Evolutionary conservation across 1,140 invertebrate genomes (phyloP).

Genomic region (Drosophila cardini): DNA sequence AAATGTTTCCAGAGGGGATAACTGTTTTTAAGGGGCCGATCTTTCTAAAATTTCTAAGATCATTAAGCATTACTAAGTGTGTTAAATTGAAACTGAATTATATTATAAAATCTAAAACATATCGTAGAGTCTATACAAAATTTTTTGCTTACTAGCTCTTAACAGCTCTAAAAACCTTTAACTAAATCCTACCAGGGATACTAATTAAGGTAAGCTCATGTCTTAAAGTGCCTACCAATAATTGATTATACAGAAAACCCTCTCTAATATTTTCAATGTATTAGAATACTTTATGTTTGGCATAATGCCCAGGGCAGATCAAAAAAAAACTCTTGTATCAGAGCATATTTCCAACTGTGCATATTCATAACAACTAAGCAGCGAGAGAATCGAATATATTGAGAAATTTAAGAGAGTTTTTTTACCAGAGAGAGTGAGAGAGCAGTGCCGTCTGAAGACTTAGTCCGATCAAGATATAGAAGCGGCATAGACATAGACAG

Average conservation of each 20-base stretch:
- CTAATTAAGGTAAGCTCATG: background rate
- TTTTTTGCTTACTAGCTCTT: too few relatives aligned
- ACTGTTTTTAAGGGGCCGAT: too few relatives aligned
- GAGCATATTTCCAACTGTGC: constrained; percentile 10
- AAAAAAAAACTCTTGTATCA: constrained; percentile 48
- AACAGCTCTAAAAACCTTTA: too few relatives aligned
- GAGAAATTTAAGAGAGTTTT: constrained; percentile 48
- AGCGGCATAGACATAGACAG: constrained; percentile 30
- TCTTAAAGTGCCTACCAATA: constrained; percentile 9
- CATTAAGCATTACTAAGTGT: too few relatives aligned
- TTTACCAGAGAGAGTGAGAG: background rate
- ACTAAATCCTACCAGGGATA: too few relatives aligned
- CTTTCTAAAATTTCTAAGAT: too few relatives aligned
- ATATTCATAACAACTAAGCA: background rate
- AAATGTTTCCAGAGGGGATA: too few relatives aligned
- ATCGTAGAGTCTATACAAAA: too few relatives aligned
- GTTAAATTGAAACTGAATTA: too few relatives aligned
- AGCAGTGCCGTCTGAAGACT: constrained; percentile 13
- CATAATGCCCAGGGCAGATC: constrained; percentile 56
- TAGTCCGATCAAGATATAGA: constrained; percentile 61
- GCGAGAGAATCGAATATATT: constrained; percentile 36
- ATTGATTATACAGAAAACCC: constrained; percentile 3
- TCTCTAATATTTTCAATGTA: background rate
- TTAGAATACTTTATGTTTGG: constrained; percentile 44
- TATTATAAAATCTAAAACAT: too few relatives aligned